Percentiles rank a stretch among this genome's conserved stretches.
Evolutionary conservation across 2,113 vertebrate species (phyloP).

Genomic region (Cebidichthys violaceus): DNA sequence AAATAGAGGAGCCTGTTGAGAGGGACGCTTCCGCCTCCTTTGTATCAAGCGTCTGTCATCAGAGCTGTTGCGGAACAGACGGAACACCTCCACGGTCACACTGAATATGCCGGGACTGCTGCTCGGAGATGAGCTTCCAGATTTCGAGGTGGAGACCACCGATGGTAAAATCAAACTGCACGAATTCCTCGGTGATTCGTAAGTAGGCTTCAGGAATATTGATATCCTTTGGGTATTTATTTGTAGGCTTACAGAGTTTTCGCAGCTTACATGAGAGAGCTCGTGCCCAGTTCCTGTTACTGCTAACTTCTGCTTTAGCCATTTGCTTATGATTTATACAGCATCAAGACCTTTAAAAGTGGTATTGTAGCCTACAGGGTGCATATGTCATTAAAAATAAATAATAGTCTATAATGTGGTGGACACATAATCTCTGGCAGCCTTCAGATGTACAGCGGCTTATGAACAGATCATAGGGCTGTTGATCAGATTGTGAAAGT

Average conservation of each 20-base stretch:
- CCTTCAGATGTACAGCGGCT: not conserved
- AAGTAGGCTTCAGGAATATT: slow-evolving; percentile 70
- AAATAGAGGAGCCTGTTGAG: not conserved
- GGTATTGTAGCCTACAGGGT: not conserved
- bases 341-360: not conserved
- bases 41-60: not conserved
- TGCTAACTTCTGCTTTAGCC: slow-evolving; percentile 48
- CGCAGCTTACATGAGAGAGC: no score
- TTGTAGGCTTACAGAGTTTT: not conserved
- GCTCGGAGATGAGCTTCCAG: slow-evolving; percentile 90
- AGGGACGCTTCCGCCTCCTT: slow-evolving; percentile 22
- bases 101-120: slow-evolving; percentile 88
- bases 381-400: not conserved
- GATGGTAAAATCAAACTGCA: slow-evolving; percentile 88
- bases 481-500: not conserved
- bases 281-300: slow-evolving; percentile 35
- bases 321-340: no score
- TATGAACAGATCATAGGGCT: not conserved
- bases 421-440: not conserved
- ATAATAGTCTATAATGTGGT: not conserved
- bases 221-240: no score
- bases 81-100: not conserved
- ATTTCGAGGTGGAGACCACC: slow-evolving; percentile 93
- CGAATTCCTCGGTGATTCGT: slow-evolving; percentile 91
- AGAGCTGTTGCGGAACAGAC: not conserved